phyloP scores from a whole-genome alignment of 2,888 invertebrate species.

The Caenorhabditis panamensis region DNA sequence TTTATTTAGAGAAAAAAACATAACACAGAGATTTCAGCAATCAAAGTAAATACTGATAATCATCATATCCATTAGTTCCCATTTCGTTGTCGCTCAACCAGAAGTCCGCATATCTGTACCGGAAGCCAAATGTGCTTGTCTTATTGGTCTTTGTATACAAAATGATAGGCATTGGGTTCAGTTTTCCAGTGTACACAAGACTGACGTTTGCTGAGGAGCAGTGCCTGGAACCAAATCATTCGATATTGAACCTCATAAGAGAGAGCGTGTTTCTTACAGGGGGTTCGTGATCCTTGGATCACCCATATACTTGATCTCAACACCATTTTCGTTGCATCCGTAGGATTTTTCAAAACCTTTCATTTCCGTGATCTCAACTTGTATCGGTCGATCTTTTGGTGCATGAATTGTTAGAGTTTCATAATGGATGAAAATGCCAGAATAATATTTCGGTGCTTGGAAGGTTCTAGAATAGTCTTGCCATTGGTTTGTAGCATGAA shows the following conservation, averaged over 20 bases:
- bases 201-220: not conserved
- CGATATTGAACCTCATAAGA: not conserved
- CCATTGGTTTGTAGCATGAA: too few relatives aligned
- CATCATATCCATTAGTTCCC: constrained; percentile 33
- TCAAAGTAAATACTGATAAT: constrained; percentile 37
- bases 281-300: not conserved
- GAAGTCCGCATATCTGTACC: constrained; percentile 1
- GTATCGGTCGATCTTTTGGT: not conserved
- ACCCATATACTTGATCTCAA: not conserved
- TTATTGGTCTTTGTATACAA: not conserved
- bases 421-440: too few relatives aligned
- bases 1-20: too few relatives aligned
- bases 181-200: not conserved
- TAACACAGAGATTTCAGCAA: too few relatives aligned
- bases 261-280: not conserved
- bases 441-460: too few relatives aligned
- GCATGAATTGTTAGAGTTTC: too few relatives aligned
- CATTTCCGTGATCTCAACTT: not conserved
- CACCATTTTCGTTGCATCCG: not conserved
- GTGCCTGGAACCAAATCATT: not conserved
- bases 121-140: not conserved
- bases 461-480: not conserved
- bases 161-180: not conserved
- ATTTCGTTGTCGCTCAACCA: constrained; percentile 3
- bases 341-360: not conserved